Base-by-base conservation (phyloP, 1,140 invertebrate species). In the Drosophila nigrodunni region DNA sequence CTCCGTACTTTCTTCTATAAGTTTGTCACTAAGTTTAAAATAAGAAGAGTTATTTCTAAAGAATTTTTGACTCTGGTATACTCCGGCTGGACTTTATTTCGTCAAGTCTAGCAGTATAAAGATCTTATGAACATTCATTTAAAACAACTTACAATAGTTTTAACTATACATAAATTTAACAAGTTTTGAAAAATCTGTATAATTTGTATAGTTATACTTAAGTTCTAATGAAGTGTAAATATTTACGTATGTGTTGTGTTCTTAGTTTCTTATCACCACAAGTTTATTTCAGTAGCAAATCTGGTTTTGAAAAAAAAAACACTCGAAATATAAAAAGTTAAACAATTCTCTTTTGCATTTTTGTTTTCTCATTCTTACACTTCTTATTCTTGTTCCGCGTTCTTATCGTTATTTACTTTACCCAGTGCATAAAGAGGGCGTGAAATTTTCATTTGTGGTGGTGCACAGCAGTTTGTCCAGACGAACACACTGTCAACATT, bases 341-440 rank as follows among this genome's bases (percentile, higher is more conserved):
- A 39, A 39, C 39, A 64, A 46, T 71, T 64, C 25, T 30, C 25
- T 34, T 62, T 46, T 46, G 10, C 39, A 30, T 10, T 58, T 37
- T 39, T 47, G 13, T n/a, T 18, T 25, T 10, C 9, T 49, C 47
- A 25, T 52, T 30, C 35, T 35, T 18, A 25, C 39, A 60, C 4
- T 62, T 35, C 4, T 62, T 35, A n/a, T 55, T 46, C 41, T 60
- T 11, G 0, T 60, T 39, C 30, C 7, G 44, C 62, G 44, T 25
- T 54, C 72, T 77, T 83, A 85, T 81, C 75, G 46, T 13, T 50
- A 57, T 15, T 71, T 64, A 50, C 44, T 47, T 35, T 30, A 74
- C 58, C 61, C 10, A 74, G 41, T 75, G 69, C 61, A 71, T 64
- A 74, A 62, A 58, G 58, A 74, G 70, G 65, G 77, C 77, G 69